phyloP scores from a whole-genome alignment of 2,888 invertebrate genomes.

The Cheilosia pagana region DNA sequence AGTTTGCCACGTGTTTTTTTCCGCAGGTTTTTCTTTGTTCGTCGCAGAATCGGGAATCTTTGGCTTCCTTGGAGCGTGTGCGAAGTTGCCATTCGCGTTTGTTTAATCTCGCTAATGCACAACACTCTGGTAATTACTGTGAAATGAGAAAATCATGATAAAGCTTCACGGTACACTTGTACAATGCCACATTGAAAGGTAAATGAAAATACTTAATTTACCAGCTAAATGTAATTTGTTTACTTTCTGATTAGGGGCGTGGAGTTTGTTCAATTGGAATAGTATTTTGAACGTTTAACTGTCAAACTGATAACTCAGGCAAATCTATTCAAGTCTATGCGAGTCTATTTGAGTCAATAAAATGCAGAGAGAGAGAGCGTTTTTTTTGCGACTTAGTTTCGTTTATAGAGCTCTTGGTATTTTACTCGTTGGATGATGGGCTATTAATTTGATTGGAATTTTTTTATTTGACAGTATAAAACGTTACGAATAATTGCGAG shows the following conservation, averaged over 20 bases:
- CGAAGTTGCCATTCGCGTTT: conserved; percentile 34
- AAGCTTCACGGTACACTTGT: background rate
- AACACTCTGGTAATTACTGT: conserved; percentile 66
- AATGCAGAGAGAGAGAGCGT: background rate
- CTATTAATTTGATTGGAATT: background rate
- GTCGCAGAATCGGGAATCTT: background rate
- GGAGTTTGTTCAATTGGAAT: background rate
- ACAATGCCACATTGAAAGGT: background rate
- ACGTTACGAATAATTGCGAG: too few relatives aligned
- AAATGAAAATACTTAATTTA: background rate
- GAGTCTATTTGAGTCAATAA: background rate
- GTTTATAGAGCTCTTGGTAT: background rate
- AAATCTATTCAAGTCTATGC: background rate
- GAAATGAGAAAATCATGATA: conserved; percentile 12
- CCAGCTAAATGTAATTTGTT: background rate
- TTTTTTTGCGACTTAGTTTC: background rate
- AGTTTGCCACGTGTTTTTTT: background rate
- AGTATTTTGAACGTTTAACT: background rate
- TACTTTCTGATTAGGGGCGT: background rate
- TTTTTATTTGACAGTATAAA: background rate
- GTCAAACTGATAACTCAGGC: background rate
- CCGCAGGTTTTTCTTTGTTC: background rate
- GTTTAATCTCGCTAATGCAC: conserved; percentile 66
- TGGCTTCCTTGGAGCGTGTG: conserved; percentile 14
- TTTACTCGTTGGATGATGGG: background rate